Base-by-base conservation (phyloP, 2,797 vertebrate genomes). In the Scyliorhinus canicula region DNA sequence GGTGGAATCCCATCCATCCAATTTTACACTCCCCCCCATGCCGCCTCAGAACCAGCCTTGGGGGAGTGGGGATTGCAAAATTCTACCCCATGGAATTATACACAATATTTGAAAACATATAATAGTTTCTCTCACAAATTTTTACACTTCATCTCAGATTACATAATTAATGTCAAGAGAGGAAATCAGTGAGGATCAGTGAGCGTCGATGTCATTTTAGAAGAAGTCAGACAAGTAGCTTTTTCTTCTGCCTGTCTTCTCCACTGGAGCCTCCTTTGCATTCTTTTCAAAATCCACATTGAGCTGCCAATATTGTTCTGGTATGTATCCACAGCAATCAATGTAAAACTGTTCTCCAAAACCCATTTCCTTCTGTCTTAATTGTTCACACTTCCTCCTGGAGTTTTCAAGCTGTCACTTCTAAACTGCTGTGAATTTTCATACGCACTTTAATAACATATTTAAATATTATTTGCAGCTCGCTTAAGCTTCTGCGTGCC, bases 401-500 rank as follows among this genome's bases (percentile, higher is more conserved):
- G 19, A 74, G 35, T 94, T 94, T 71, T 94, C 47, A 94, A 74
- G 47, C 47, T 94, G 93, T 93, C 65, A 74, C 67, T 50, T 71
- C 50, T 93, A 93, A 67, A 93, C 60, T 74, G 47, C 65, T 71
- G 67, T 74, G 93, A 93, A 50, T 12, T 93, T 12, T 93, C 40
- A 24, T 93, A 60, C 35, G 69, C 93, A 93, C 71, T 93, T 69
- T 71, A 94, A 94, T 94, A 52, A 94, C 67, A 94, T 35, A 8
- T n/a, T 94, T 94, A 71, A 94, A 94, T 94, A 28, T 71, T 71
- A 35, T 55, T 71, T 94, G 93, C 44, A 71, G 65, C 55, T 94
- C 28, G 50, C 26, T 52, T 74, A 52, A 74, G 24, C 21, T 19
- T 31, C 40, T 31, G 63, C 71, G 63, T 44, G 67, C 44, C 47